Evolutionary conservation across 2,888 invertebrate species (phyloP).

Genomic region (Pachliopta kotzebuea): DNA sequence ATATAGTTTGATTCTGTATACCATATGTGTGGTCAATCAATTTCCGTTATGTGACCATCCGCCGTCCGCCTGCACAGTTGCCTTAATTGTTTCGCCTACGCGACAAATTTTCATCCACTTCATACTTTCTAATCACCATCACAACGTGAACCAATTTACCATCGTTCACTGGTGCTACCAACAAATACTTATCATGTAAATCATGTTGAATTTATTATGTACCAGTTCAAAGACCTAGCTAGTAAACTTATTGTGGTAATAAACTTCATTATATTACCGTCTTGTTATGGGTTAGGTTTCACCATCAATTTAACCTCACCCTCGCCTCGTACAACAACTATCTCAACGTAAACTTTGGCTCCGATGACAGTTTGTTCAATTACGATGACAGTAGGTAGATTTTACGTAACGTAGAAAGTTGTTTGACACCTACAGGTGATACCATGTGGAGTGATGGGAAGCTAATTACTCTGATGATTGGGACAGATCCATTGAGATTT

Average conservation of each 20-base stretch:
- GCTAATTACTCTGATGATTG: constrained; percentile 6
- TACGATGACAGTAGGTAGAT: constrained; percentile 10
- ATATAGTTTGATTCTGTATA: too few species aligned
- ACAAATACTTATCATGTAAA: too few species aligned
- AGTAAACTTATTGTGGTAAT: too few species aligned
- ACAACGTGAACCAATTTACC: neutral
- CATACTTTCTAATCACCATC: constrained; percentile 20
- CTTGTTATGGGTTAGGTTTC: too few species aligned
- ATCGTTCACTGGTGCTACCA: neutral
- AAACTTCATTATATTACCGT: too few species aligned
- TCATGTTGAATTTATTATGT: too few species aligned
- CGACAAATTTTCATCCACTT: constrained; percentile 14
- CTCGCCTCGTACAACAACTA: too few species aligned
- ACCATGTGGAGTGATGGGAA: constrained; percentile 17
- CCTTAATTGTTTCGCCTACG: constrained; percentile 25
- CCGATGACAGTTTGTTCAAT: constrained; percentile 17
- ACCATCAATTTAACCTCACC: too few species aligned
- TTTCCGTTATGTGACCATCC: too few species aligned
- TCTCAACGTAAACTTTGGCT: neutral
- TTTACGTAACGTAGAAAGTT: constrained; percentile 25
- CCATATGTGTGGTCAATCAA: too few species aligned
- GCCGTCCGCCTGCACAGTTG: neutral
- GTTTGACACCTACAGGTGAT: constrained; percentile 12
- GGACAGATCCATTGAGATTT: neutral
- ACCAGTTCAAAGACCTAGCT: too few species aligned